phyloP scores from a whole-genome alignment of 2,797 vertebrate species.

The Cynopterus sphinx region DNA sequence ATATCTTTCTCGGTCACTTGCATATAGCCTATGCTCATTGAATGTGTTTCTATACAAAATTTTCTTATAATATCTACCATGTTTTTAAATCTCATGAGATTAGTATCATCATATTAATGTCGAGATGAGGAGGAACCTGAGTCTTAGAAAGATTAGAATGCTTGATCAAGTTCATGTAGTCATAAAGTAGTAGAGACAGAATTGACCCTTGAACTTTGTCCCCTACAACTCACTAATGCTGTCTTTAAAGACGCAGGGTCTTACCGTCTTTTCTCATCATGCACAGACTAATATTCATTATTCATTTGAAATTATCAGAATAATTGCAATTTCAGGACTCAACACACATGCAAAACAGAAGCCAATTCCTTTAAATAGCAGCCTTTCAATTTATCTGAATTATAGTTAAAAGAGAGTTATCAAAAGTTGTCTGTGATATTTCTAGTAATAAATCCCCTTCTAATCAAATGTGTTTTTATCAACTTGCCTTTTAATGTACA shows the following conservation, averaged over 20 bases:
- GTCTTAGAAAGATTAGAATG: neutral
- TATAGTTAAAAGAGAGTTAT: neutral
- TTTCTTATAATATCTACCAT: neutral
- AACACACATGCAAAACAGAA: neutral
- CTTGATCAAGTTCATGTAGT: neutral
- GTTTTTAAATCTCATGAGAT: neutral
- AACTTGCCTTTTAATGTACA: neutral
- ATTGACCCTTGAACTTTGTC: neutral
- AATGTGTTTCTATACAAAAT: neutral
- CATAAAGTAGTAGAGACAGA: neutral
- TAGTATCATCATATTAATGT: neutral
- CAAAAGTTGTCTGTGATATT: neutral
- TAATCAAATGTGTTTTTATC: neutral
- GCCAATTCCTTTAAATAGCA: neutral
- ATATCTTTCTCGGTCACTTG: neutral
- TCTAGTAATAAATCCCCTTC: neutral
- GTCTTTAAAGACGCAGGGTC: neutral
- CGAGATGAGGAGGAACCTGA: neutral
- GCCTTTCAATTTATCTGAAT: neutral
- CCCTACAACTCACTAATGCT: rapidly evolving
- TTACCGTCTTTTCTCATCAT: neutral
- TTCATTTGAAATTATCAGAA: neutral
- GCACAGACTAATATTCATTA: neutral
- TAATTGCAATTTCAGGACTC: neutral
- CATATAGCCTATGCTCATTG: rapidly evolving